Evolutionary conservation across 2,113 vertebrate species (phyloP).

Genomic region (Myrmecobius fasciatus): DNA sequence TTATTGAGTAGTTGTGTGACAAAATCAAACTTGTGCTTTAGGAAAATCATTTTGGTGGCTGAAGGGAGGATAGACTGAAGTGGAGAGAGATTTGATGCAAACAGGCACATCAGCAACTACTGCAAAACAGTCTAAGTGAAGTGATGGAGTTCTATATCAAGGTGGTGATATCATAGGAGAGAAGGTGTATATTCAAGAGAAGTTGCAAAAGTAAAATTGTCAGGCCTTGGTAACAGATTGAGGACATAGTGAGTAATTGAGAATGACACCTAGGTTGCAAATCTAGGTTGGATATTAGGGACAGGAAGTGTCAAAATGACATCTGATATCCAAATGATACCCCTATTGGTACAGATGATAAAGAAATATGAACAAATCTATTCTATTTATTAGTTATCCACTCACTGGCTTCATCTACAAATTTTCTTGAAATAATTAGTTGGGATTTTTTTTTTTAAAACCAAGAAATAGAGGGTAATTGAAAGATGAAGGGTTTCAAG

Average conservation of each 20-base stretch:
- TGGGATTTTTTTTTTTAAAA: neutral
- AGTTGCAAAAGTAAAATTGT: neutral
- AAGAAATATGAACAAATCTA: neutral
- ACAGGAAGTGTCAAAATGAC: neutral
- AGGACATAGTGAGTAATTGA: neutral
- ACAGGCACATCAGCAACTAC: neutral
- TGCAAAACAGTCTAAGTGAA: neutral
- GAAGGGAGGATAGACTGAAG: neutral
- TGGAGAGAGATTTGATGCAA: neutral
- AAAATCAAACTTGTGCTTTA: neutral
- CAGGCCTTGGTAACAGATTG: neutral
- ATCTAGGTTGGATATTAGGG: neutral
- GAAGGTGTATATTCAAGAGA: too few species aligned
- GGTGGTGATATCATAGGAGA: too few species aligned
- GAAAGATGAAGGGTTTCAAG: neutral
- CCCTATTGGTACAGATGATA: neutral
- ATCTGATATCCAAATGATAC: too few species aligned
- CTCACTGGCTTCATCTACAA: neutral
- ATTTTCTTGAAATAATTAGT: neutral
- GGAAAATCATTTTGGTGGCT: neutral
- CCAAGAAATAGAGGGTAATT: neutral
- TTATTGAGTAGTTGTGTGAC: neutral
- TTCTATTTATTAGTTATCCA: neutral
- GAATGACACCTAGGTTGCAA: neutral
- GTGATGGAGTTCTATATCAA: too few species aligned